phyloP scores from a whole-genome alignment of 2,113 vertebrate genomes.

The Paedocypris sp. region DNA sequence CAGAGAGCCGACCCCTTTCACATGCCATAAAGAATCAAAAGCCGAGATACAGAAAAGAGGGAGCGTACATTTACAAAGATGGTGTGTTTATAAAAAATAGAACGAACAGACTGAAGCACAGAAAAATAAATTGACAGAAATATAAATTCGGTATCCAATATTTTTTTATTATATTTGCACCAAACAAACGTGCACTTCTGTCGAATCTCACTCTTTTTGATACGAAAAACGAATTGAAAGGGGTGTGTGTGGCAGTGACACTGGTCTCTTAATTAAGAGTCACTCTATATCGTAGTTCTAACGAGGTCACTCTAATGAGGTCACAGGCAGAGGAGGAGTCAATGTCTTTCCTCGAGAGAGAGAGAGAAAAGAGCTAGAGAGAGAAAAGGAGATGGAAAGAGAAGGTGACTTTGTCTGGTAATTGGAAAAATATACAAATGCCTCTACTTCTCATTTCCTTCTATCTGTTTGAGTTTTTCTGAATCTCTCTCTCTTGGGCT shows the following conservation, averaged over 20 bases:
- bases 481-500: neutral
- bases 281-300: constrained; percentile 30
- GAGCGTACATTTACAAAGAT: too few relatives aligned
- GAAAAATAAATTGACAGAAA: too few relatives aligned
- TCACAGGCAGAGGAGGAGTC: constrained; percentile 33
- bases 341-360: constrained; percentile 24
- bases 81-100: neutral
- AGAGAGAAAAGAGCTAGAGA: too few relatives aligned
- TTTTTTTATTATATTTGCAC: neutral
- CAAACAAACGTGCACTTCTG: neutral
- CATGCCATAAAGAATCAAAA: constrained; percentile 7
- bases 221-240: neutral
- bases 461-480: neutral
- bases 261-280: constrained; percentile 36
- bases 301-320: constrained; percentile 40
- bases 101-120: too few relatives aligned
- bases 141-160: neutral
- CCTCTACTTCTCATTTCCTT: constrained; percentile 44
- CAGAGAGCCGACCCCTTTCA: constrained; percentile 21
- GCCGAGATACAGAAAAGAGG: neutral
- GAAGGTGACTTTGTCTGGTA: constrained; percentile 67
- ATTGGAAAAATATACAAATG: constrained; percentile 65
- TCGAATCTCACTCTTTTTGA: too few relatives aligned
- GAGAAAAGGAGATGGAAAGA: constrained; percentile 3
- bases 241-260: constrained; percentile 9